phyloP scores from a whole-genome alignment of 2,113 vertebrate genomes.

The Sminthopsis crassicaudata region DNA sequence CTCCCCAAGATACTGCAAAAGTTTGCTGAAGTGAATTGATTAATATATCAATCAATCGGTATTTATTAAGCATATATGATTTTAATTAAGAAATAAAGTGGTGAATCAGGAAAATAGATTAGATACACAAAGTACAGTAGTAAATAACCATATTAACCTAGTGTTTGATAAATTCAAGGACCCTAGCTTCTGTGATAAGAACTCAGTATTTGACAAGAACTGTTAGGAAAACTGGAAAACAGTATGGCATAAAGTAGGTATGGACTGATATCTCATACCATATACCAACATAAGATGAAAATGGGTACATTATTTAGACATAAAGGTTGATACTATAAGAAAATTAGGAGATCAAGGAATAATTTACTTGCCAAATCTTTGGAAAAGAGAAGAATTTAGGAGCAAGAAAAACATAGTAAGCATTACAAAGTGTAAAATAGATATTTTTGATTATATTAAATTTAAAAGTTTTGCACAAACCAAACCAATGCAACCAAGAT shows the following conservation, averaged over 20 bases:
- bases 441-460: neutral
- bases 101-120: neutral
- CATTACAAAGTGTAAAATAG: neutral
- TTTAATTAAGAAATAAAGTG: neutral
- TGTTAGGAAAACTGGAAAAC: neutral
- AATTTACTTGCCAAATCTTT: neutral
- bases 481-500: too few species aligned
- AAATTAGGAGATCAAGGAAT: neutral
- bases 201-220: neutral
- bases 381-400: neutral
- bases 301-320: neutral
- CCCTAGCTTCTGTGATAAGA: neutral
- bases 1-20: neutral
- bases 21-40: neutral
- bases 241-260: neutral
- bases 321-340: neutral
- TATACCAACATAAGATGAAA: neutral
- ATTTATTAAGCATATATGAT: neutral
- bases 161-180: neutral
- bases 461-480: neutral
- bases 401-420: too few species aligned
- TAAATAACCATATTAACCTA: neutral
- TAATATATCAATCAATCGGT: neutral
- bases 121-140: neutral
- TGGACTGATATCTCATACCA: neutral